Base-by-base conservation (phyloP, 2,888 invertebrate species). In the Cryptosula pallasiana region DNA sequence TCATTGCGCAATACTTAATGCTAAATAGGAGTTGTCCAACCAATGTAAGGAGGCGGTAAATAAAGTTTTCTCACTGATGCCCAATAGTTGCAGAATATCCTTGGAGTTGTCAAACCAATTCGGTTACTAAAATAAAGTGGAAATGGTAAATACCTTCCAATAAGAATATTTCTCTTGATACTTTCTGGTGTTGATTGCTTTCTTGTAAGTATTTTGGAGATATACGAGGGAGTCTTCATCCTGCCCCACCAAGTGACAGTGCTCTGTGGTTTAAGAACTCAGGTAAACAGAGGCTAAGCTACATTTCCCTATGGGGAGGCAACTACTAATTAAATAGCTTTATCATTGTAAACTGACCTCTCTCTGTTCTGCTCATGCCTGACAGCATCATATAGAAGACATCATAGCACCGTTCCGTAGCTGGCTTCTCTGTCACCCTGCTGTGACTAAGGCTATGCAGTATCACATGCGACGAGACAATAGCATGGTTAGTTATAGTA, bases 341-440 rank as follows among this genome's bases (percentile, higher is more conserved):
- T 45, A 20, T 45, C 45, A 45, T n/a, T n/a, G n/a, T n/a, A n/a
- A 29, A 25, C 76, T 78, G 81, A 89, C 89, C 87, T 84, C 91
- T 87, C 83, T 96, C 96, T 77, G 95, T 95, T 72, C 90, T 87
- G 58, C 91, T 90, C 34, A 96, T 88, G 0, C 96, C 95, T 25
- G 94, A 94, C 71, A 93, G 86, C 90, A 96, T 91, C 87, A 96
- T 95, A 87, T 96, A 96, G 87, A 96, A 96, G 80, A 96, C 94
- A 85, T 96, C 95, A 86, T 94, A 96, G 87, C 95, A 96, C 83
- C 94, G 93, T 86, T 95, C 95, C 81, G 91, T 90, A 23, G 91
- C 89, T 78, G 92, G 87, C 29, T 93, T 93, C 54, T 91, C 89
- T 77, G 94, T 93, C 72, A 95, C 94, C 75, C 95, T 89, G 71